phyloP scores from a whole-genome alignment of 2,888 invertebrate genomes.

The Sepioteuthis lessoniana region DNA sequence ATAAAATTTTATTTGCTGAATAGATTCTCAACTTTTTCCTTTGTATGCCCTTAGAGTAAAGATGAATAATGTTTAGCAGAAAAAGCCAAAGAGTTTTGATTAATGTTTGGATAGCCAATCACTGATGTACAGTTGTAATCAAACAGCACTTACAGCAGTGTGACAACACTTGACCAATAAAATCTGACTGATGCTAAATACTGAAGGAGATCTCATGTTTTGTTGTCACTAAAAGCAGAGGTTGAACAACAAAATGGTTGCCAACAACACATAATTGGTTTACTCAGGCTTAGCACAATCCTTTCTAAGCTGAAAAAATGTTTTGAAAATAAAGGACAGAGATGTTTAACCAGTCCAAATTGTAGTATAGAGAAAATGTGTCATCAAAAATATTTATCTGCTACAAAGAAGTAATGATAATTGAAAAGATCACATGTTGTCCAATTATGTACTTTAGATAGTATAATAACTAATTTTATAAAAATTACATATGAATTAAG shows the following conservation, averaged over 20 bases:
- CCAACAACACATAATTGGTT: background rate
- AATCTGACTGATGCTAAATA: background rate
- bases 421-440: background rate
- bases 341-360: background rate
- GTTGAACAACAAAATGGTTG: background rate
- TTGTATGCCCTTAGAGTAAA: background rate
- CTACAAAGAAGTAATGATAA: background rate
- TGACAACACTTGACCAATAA: slow-evolving; percentile 33
- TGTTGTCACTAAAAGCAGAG: background rate
- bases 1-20: background rate
- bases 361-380: background rate
- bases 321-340: background rate
- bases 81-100: background rate
- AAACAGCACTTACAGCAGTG: background rate
- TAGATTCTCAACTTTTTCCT: background rate
- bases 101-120: background rate
- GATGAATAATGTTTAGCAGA: background rate
- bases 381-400: background rate
- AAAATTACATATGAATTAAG: background rate
- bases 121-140: background rate
- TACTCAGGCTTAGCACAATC: background rate
- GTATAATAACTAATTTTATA: background rate
- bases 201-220: background rate
- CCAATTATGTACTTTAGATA: background rate
- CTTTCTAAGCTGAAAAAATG: background rate